phyloP scores from a whole-genome alignment of 2,113 vertebrate genomes.

The Patagioenas fasciata region DNA sequence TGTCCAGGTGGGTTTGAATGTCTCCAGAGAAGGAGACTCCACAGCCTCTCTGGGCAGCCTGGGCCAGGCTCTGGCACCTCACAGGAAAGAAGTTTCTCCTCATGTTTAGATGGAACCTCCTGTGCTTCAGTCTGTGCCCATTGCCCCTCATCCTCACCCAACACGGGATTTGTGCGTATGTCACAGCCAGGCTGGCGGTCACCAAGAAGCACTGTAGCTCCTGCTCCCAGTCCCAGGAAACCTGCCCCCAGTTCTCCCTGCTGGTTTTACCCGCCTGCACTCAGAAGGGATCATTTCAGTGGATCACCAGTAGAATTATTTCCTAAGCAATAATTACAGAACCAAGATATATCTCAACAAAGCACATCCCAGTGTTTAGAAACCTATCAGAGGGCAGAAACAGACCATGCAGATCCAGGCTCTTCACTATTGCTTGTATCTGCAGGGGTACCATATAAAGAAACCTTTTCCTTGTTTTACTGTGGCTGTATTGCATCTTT shows the following conservation, averaged over 20 bases:
- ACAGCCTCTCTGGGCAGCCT: too few relatives aligned
- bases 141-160: neutral
- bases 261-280: neutral
- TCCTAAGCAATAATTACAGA: neutral
- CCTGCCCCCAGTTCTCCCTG: neutral
- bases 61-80: too few relatives aligned
- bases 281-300: neutral
- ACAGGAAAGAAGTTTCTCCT: too few relatives aligned
- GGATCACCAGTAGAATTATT: neutral
- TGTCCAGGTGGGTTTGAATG: too few relatives aligned
- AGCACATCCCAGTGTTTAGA: rapidly evolving
- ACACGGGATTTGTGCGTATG: rapidly evolving
- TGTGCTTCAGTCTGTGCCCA: too few relatives aligned
- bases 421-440: neutral
- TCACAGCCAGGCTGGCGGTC: neutral
- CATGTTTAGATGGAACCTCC: too few relatives aligned
- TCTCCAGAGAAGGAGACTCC: too few relatives aligned
- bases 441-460: neutral
- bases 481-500: neutral
- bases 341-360: neutral
- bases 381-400: neutral
- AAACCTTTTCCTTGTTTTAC: neutral
- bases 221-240: neutral
- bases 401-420: neutral
- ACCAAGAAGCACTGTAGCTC: neutral